phyloP scores from a whole-genome alignment of 2,113 vertebrate species.

The Oryzias melastigma region DNA sequence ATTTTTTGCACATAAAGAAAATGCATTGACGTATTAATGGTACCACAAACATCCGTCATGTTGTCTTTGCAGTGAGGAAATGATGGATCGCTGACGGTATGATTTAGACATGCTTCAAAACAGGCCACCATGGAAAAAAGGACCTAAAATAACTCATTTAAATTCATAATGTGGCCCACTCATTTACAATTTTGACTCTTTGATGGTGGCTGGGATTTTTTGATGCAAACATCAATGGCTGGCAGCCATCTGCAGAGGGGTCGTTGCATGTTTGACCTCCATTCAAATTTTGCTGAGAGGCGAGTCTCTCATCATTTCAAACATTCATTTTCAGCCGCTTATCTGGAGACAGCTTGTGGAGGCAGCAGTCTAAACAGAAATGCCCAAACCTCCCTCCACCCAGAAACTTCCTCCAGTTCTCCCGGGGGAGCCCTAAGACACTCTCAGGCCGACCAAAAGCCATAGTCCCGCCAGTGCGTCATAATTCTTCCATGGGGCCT shows the following conservation, averaged over 20 bases:
- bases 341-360: too few species aligned
- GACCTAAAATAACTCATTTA: constrained; percentile 37
- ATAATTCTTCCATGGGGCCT: too few species aligned
- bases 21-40: not conserved
- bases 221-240: constrained; percentile 26
- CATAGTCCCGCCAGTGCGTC: too few species aligned
- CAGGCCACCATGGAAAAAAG: too few species aligned
- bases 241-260: constrained; percentile 24
- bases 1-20: not conserved
- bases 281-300: constrained; percentile 21
- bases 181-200: constrained; percentile 37
- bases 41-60: constrained; percentile 6
- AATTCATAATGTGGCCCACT: constrained; percentile 27
- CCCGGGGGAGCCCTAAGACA: too few species aligned
- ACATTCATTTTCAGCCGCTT: too few species aligned
- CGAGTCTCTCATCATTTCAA: constrained; percentile 24
- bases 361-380: too few species aligned
- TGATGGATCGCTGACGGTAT: constrained; percentile 9
- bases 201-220: constrained; percentile 32
- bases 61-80: constrained; percentile 22
- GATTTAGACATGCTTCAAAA: not conserved
- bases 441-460: too few species aligned
- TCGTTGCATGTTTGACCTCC: constrained; percentile 35
- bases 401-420: too few species aligned
- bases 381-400: too few species aligned